Evolutionary conservation across 1,140 invertebrate species (phyloP), one percentile per base, ranked within the genome.

Genomic region (Drosophila tropicalis): DNA sequence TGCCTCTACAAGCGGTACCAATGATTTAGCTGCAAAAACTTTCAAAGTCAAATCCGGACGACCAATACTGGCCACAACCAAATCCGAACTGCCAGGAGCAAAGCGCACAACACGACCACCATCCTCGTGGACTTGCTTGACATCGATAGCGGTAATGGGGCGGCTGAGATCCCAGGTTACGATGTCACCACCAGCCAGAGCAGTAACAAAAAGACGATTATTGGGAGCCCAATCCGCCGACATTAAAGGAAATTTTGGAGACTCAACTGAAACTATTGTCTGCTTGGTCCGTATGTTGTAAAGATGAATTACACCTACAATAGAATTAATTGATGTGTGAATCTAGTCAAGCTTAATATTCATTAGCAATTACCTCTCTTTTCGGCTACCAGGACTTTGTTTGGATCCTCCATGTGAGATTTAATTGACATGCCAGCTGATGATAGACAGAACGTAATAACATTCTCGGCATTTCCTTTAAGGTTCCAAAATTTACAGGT

Each of bases 321-420:
- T n/a, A 29, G 22, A 3, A 1, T 0, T 10, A 9, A 13, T 9
- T 17, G 17, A n/a, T 1, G 1, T 10, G 0, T 2, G n/a, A 3
- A 13, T 13, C 5, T 0, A 0, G 0, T 22, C 2, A 0, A 1
- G 19, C 0, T n/a, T 25, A 5, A 17, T 5, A 15, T 3, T 7
- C 0, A 9, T 2, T 15, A 12, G n/a, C 36, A 3, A n/a, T 5
- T 19, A 54, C 96, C 96, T 79, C 94, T 94, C 79, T 96, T 96
- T 85, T 96, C 95, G 19, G 95, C 96, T 6, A 97, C 95, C 47
- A 97, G 90, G 15, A 97, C 92, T 92, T 96, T 96, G 25, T 93
- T 93, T n/a, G 93, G 93, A 87, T 96, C 96, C 63, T 95, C 94
- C 36, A 91, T 92, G 90, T 96, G 96, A 93, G 95, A 96, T 72